Percentiles rank a stretch among this genome's conserved stretches.
Evolutionary conservation across 2,888 invertebrate species (phyloP).

Genomic region (Diogma glabrata): DNA sequence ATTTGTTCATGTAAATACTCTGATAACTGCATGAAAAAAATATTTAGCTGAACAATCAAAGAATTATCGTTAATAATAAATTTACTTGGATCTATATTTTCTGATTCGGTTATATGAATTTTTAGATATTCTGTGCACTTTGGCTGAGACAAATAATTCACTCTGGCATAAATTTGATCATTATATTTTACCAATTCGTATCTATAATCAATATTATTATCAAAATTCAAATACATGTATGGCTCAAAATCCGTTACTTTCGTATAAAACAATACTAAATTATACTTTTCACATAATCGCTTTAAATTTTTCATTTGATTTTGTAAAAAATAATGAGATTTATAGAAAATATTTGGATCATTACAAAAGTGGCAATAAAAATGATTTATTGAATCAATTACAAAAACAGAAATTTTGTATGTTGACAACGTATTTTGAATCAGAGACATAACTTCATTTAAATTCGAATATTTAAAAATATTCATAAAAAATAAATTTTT

Average conservation of each 20-base stretch:
- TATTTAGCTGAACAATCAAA: no score
- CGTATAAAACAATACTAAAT: not conserved
- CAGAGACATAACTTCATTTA: not conserved
- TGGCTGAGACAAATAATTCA: not conserved
- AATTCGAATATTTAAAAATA: not conserved
- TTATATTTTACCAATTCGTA: constrained; percentile 1
- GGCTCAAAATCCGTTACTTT: not conserved
- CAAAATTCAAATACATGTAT: constrained; percentile 2
- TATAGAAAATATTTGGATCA: not conserved
- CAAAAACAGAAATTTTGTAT: not conserved
- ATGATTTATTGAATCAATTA: constrained; percentile 4
- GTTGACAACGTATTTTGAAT: not conserved
- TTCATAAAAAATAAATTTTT: not conserved
- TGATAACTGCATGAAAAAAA: no score
- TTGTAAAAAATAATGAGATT: not conserved
- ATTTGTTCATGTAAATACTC: no score
- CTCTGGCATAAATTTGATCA: not conserved
- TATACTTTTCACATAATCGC: not conserved
- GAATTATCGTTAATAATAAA: no score
- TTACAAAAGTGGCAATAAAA: not conserved
- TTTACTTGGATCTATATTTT: no score
- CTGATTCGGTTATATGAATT: no score
- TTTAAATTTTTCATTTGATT: constrained; percentile 3
- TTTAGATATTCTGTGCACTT: no score
- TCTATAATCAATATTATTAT: constrained; percentile 1